Evolutionary conservation across 2,888 invertebrate genomes (phyloP).

Genomic region (Eudasyphora cyanicolor): DNA sequence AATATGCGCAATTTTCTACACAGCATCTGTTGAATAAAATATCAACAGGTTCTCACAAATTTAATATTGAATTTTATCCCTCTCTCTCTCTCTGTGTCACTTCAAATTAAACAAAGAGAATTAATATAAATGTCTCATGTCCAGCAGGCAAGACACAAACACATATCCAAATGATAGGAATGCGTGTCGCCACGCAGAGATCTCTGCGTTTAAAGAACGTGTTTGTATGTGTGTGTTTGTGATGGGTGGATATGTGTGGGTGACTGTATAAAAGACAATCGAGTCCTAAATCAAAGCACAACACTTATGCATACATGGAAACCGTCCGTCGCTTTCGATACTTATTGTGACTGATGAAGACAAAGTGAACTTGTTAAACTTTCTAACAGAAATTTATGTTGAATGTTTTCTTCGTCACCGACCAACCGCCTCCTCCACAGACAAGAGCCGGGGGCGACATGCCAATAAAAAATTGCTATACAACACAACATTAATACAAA

Average conservation of each 20-base stretch:
- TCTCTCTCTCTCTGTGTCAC: neutral
- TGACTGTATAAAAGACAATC: neutral
- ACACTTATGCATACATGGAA: neutral
- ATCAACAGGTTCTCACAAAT: neutral
- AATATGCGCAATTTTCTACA: neutral
- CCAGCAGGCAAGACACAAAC: neutral
- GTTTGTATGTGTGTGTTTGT: neutral
- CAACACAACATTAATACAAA: conserved; percentile 37
- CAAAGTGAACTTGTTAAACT: conserved; percentile 45
- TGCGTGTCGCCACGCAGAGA: neutral
- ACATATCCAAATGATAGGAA: neutral
- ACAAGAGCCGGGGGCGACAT: too few relatives aligned
- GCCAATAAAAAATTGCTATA: conserved; percentile 5
- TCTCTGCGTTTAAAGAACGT: neutral
- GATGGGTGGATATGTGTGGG: neutral
- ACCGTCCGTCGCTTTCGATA: conserved; percentile 30
- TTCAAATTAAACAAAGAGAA: conserved; percentile 3
- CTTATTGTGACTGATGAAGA: conserved; percentile 54
- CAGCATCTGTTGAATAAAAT: neutral
- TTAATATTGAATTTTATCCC: conserved; percentile 10
- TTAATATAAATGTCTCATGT: neutral
- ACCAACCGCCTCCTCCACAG: neutral
- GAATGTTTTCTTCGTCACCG: conserved; percentile 22
- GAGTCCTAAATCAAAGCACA: conserved; percentile 47
- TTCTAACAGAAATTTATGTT: conserved; percentile 38